These are phyloP conservation scores for Tolypeutes matacus DNA, from an alignment of 2,797 vertebrate species.

Conservation along the genomic window DNA sequence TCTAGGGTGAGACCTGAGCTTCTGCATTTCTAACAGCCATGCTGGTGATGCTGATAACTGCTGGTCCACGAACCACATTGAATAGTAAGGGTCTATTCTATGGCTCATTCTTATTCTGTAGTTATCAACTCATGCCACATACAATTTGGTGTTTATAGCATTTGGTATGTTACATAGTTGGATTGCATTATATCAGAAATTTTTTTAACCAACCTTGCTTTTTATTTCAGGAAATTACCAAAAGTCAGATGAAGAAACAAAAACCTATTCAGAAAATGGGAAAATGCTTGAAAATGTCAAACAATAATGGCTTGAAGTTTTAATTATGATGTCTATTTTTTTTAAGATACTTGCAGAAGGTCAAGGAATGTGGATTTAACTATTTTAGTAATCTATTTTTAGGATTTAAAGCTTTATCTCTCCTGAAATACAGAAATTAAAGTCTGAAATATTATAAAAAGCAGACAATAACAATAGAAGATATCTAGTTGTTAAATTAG, in stretches of 20 bases:
- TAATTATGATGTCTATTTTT: background rate
- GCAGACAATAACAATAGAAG: background rate
- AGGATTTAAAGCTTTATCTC: slow-evolving; percentile 17
- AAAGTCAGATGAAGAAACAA: background rate
- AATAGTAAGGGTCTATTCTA: background rate
- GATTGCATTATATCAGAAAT: slow-evolving; percentile 21
- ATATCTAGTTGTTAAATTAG: background rate
- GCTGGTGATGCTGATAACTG: no score
- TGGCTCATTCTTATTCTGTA: background rate
- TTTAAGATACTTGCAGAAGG: background rate
- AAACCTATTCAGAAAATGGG: slow-evolving; percentile 28
- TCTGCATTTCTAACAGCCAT: background rate
- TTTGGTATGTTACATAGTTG: slow-evolving; percentile 9
- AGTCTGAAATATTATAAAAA: background rate
- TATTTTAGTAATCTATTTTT: background rate
- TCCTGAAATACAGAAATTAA: background rate
- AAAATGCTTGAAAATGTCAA: background rate
- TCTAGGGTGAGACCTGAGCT: background rate
- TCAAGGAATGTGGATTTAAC: background rate
- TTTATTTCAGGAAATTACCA: slow-evolving; percentile 43
- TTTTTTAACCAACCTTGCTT: background rate
- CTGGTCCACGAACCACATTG: background rate
- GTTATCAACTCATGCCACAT: background rate
- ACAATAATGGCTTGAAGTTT: background rate
- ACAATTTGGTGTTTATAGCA: background rate